phyloP scores from a whole-genome alignment of 2,113 vertebrate species.

The Myotis lucifugus region DNA sequence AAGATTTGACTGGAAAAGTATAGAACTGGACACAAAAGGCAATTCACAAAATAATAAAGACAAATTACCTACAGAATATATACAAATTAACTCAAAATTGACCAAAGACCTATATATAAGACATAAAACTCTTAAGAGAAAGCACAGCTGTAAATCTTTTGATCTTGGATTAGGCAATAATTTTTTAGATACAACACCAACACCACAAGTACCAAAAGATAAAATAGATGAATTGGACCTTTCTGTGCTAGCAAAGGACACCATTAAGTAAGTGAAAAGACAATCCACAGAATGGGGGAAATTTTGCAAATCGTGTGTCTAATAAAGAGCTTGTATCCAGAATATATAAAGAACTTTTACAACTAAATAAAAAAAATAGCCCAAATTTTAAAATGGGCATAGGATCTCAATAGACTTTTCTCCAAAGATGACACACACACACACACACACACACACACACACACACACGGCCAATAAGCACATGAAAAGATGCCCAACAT shows the following conservation, averaged over 20 bases:
- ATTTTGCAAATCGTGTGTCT: neutral
- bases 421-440: neutral
- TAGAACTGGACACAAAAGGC: neutral
- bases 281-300: neutral
- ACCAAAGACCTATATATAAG: neutral
- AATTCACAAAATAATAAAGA: conserved; percentile 41
- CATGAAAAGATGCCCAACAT: neutral
- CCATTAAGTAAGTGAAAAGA: neutral
- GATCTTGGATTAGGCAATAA: neutral
- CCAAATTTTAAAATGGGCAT: neutral
- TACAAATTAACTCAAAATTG: neutral
- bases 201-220: neutral
- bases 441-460: neutral
- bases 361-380: neutral
- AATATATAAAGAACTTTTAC: neutral
- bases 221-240: conserved; percentile 3
- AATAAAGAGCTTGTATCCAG: neutral
- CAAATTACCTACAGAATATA: neutral
- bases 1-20: neutral
- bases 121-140: neutral
- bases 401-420: neutral
- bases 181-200: conserved; percentile 26
- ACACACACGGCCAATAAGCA: neutral
- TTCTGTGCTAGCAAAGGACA: neutral
- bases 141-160: neutral